Conservation (phyloP, 2,113 vertebrate species). For the Coreoperca whiteheadi region DNA sequence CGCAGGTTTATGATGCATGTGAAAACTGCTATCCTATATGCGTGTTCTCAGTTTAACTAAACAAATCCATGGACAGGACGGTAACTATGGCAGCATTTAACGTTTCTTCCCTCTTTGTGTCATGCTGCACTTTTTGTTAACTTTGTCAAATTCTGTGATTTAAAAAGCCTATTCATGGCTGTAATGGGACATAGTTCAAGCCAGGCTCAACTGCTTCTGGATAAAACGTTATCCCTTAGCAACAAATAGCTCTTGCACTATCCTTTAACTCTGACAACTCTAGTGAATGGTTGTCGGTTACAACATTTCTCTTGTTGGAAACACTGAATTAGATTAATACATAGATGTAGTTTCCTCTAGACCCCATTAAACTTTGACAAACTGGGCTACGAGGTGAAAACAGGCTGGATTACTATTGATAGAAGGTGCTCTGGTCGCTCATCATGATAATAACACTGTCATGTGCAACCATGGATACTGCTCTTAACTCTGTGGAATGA, state of each 20-base stretch:
- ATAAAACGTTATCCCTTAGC: slow-evolving; percentile 75
- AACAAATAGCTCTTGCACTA: slow-evolving; percentile 66
- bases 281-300: not conserved
- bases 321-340: not conserved
- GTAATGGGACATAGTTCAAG: slow-evolving; percentile 48
- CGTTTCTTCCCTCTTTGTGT: slow-evolving; percentile 3
- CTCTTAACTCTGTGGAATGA: slow-evolving; percentile 67
- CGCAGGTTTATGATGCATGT: not conserved
- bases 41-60: not conserved
- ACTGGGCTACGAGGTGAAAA: not conserved
- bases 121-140: not conserved
- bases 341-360: not conserved
- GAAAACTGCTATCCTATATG: not conserved
- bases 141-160: slow-evolving; percentile 42
- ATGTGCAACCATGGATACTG: slow-evolving; percentile 60
- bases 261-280: slow-evolving; percentile 63
- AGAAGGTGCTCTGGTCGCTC: slow-evolving; percentile 25
- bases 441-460: slow-evolving; percentile 35
- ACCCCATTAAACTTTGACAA: not conserved
- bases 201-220: slow-evolving; percentile 25
- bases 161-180: slow-evolving; percentile 46
- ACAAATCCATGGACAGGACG: not conserved
- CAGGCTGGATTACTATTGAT: slow-evolving; percentile 3
- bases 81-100: slow-evolving; percentile 23
- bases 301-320: not conserved